Base-by-base conservation (phyloP, 2,888 invertebrate species). In the Scaptomyza caliginosa region DNA sequence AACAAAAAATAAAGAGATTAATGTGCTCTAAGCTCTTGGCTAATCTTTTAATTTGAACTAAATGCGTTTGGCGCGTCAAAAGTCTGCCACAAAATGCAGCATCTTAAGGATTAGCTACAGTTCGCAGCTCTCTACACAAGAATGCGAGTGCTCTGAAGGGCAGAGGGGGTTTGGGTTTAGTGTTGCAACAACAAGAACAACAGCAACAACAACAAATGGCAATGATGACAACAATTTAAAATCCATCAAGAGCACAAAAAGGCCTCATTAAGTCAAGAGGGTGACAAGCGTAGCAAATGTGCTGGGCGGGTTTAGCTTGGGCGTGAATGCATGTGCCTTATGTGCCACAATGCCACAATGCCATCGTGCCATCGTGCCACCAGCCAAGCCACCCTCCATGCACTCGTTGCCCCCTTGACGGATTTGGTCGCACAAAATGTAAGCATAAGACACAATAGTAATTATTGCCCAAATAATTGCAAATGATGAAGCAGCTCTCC, bases 381-480 rank as follows among this genome's bases (percentile, higher is more conserved):
- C 5, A 8, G 17, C 7, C 11, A 40, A 4, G 2, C 11, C 19
- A 11, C 48, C 24, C 30, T 48, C 21, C 8, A 6, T 4, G n/a
- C n/a, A n/a, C n/a, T n/a, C 16, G 11, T 2, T 10, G 19, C 26
- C 13, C 60, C 43, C 24, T 13, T 34, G 8, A 13, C 13, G 13
- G 7, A n/a, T 8, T 7, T 8, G 26, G 13, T 26, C 34, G 34
- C 57, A 49, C 56, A 73, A 82, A 85, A 85, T 86, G 84, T 85
- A 74, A 75, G 80, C 89, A 89, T 87, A 89, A 88, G 89, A 89
- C 86, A 89, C 89, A 89, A 89, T 89, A 89, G 88, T 85, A 89
- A 89, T 89, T 89, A 89, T 88, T 89, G 86, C 88, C 88, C 72
- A 89, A 89, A 89, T 89, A 89, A 89, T 89, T 89, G 84, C 84